Evolutionary conservation across 1,140 invertebrate genomes (phyloP).

Genomic region (Pseudomyrmex flavicornis): DNA sequence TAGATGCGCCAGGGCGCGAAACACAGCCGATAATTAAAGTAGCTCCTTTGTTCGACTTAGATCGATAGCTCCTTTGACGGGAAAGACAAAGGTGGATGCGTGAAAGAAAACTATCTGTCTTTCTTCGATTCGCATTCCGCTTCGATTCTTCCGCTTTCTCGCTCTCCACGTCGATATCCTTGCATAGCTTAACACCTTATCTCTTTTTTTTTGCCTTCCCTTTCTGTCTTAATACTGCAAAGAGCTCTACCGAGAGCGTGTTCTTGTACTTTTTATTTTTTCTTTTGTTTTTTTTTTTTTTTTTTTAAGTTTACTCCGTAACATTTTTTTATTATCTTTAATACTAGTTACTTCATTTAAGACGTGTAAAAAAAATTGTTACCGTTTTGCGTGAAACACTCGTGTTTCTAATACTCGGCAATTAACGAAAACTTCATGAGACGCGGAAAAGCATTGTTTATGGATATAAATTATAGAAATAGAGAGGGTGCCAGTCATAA

Average conservation of each 20-base stretch:
- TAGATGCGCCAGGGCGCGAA: slow-evolving; percentile 67
- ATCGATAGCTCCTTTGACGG: slow-evolving; percentile 78
- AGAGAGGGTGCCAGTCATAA: slow-evolving; percentile 44
- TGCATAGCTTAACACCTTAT: background rate
- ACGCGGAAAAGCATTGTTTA: slow-evolving; percentile 36
- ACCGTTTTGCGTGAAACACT: background rate
- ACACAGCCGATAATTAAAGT: slow-evolving; percentile 80
- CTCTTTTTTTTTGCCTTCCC: background rate
- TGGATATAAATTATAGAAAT: slow-evolving; percentile 44
- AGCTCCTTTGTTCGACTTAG: slow-evolving; percentile 79
- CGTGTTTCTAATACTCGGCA: background rate
- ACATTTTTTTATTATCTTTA: background rate
- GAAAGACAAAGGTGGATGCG: slow-evolving; percentile 39
- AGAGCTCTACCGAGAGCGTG: too few species aligned
- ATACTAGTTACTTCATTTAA: background rate
- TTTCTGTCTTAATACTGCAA: slow-evolving; percentile 2
- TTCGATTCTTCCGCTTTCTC: slow-evolving; percentile 57
- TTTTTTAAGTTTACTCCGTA: background rate
- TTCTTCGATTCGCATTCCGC: slow-evolving; percentile 30
- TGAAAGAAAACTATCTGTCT: slow-evolving; percentile 72
- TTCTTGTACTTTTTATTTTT: background rate
- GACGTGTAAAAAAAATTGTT: background rate
- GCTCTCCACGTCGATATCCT: background rate
- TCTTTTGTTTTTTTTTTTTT: background rate
- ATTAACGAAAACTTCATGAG: slow-evolving; percentile 33